Percentiles rank a stretch among this genome's conserved stretches.
Conservation (phyloP, 23 tunicate species). For the Oikopleura dioica region DNA sequence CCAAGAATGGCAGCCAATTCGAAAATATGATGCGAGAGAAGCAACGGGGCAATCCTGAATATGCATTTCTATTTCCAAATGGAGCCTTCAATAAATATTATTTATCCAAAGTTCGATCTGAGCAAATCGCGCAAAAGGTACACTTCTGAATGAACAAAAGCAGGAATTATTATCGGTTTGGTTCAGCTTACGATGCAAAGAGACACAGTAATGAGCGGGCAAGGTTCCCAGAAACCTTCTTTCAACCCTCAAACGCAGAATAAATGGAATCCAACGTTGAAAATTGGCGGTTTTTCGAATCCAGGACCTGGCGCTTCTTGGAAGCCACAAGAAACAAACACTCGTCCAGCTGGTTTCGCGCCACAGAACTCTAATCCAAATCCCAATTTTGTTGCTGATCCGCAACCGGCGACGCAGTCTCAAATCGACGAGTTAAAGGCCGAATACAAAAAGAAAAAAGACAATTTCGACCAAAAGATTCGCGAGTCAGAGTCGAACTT, state of each 20-base stretch:
- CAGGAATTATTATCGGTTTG: neutral
- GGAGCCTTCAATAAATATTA: neutral
- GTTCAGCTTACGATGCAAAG: neutral
- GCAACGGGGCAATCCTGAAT: neutral
- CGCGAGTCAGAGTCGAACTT: neutral
- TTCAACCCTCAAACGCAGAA: neutral
- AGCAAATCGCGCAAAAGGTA: neutral
- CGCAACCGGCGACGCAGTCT: neutral
- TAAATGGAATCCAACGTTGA: constrained; percentile 8
- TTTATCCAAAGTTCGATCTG: neutral
- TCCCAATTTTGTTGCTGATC: neutral
- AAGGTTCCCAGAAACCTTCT: neutral
- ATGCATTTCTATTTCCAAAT: neutral
- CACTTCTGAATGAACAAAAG: neutral
- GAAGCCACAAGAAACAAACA: neutral
- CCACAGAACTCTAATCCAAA: neutral
- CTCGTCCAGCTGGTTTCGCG: neutral
- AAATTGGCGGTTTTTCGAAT: neutral
- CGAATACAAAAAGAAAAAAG: neutral
- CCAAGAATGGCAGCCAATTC: constrained; percentile 1
- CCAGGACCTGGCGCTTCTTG: neutral
- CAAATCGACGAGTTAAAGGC: neutral
- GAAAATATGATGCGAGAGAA: neutral
- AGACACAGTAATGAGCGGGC: neutral
- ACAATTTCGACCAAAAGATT: constrained; percentile 1